Base-by-base conservation (phyloP, 2,113 vertebrate species). In the Phalacrocorax aristotelis region DNA sequence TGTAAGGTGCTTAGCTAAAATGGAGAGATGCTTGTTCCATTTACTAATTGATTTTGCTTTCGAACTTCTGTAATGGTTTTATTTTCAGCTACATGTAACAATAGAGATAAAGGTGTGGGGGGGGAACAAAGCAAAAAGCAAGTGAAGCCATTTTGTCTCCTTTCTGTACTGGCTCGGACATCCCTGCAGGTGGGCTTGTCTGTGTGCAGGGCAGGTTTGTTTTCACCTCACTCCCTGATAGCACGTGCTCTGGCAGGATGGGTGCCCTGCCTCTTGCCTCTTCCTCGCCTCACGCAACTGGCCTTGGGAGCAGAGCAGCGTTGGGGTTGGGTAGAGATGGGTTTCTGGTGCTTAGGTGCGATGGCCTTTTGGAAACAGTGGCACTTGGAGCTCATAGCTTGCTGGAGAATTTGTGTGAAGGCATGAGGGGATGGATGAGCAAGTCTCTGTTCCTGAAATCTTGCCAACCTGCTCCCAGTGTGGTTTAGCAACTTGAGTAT, bases 241-340 rank as follows among this genome's bases (percentile, higher is more conserved):
- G 16, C 4, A 3, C 1, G 2, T 78, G 32, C 40, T 40, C 10
- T 1, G 5, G 58, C 0, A 2, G 36, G 13, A 27, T 61, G 49
- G 14, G 22, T 79, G 38, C 46, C 29, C 32, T 69, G 49, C 36
- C 20, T 87, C 38, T 38, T 68, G 21, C 44, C 32, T 55, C 52
- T 46, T 61, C 64, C 14, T 58, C 5, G 1, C 11, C 30, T 3
- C 51, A 25, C 0, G 0, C 0, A 0, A 2, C 25, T 6, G 6
- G 46, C 42, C 25, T 40, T 2, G 2, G 64, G 65, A 75, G 49
- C 0, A 0, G 34, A 70, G 60, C 14, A 30, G 46, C 1, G 0
- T 3, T 75, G 51, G 23, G 5, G 1, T 10, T 36, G 29, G n/a
- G 14, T 46, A 7, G 10, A 26, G 13, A 2, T 65, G 52, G 21